Percentiles rank a stretch among this genome's conserved stretches.
phyloP scores from a whole-genome alignment of 2,113 vertebrate genomes.

The Tachycineta bicolor region DNA sequence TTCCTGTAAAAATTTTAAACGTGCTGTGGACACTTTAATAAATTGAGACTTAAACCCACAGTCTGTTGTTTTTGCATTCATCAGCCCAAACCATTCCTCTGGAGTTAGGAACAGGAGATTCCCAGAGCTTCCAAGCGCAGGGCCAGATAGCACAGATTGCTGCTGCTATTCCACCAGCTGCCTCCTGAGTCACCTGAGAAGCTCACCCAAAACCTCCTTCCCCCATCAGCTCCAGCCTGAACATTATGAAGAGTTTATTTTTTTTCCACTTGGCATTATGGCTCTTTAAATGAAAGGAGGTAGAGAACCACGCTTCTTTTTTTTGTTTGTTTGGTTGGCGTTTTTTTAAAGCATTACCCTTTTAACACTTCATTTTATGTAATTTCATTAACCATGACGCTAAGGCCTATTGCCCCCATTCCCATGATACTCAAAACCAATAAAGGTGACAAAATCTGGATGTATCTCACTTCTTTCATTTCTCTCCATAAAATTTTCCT shows the following conservation, averaged over 20 bases:
- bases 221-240: neutral
- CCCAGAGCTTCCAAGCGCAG: neutral
- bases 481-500: neutral
- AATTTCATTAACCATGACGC: neutral
- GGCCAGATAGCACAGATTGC: too few species aligned
- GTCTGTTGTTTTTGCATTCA: neutral
- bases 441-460: neutral
- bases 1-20: neutral
- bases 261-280: neutral
- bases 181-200: neutral
- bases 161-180: neutral
- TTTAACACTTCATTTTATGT: neutral
- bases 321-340: rapidly evolving
- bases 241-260: neutral
- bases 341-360: neutral
- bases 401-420: neutral
- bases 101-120: neutral
- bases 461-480: neutral
- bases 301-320: neutral
- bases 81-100: neutral
- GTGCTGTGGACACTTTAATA: rapidly evolving
- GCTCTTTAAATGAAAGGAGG: neutral
- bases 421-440: neutral
- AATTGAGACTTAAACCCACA: neutral
- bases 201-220: neutral